Evolutionary conservation across 2,113 vertebrate genomes (phyloP).

Genomic region (Archocentrus centrarchus): DNA sequence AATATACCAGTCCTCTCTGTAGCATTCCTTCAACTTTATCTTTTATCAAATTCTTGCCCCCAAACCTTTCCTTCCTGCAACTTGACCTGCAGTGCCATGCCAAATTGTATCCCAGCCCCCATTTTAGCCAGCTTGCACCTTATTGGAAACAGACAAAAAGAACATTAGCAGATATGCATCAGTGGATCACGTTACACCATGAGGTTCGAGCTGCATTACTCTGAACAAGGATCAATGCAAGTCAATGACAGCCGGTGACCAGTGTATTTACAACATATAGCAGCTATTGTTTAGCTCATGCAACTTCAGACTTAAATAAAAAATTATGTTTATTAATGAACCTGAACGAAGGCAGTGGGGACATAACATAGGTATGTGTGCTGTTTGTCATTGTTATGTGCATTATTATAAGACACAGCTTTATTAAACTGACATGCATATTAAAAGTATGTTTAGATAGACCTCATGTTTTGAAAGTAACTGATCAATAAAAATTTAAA

Average conservation of each 20-base stretch:
- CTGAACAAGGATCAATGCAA: constrained; percentile 65
- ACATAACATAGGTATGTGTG: background rate
- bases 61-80: constrained; percentile 21
- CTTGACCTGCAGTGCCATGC: background rate
- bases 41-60: constrained; percentile 23
- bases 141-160: constrained; percentile 56
- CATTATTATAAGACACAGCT: background rate
- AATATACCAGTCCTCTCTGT: constrained; percentile 29
- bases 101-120: background rate
- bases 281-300: constrained; percentile 25
- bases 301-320: constrained; percentile 18
- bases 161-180: constrained; percentile 62
- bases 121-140: constrained; percentile 20
- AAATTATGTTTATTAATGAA: constrained; percentile 30
- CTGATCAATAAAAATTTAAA: background rate
- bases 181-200: constrained; percentile 58
- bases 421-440: background rate
- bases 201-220: constrained; percentile 63
- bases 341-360: background rate
- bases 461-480: background rate
- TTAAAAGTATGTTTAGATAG: background rate
- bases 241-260: constrained; percentile 60
- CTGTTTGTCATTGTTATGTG: constrained; percentile 21
- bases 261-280: constrained; percentile 57
- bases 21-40: constrained; percentile 21